Percentiles rank a stretch among this genome's conserved stretches.
These are phyloP conservation scores for Tachyglossus aculeatus DNA, from an alignment of 2,797 vertebrate genomes.

Conservation along the genomic window DNA sequence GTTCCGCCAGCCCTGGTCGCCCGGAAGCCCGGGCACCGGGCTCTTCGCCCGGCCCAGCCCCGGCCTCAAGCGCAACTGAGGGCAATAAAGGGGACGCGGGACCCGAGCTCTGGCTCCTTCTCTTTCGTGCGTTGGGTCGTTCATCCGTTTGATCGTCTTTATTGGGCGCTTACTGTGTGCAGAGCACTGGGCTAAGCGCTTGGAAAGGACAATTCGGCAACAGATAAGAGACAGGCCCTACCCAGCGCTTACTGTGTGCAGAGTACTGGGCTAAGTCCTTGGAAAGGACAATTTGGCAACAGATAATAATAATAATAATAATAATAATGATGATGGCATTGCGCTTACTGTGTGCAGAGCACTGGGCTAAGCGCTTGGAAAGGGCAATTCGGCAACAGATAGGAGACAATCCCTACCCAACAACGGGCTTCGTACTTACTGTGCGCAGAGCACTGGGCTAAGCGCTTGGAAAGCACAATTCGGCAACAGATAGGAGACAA, in stretches of 20 bases:
- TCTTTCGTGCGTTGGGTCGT: conserved; percentile 24
- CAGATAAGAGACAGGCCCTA: too few species aligned
- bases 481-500: too few species aligned
- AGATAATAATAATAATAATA: conserved; percentile 15
- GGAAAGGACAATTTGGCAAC: neutral
- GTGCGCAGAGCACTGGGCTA: too few species aligned
- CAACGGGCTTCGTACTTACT: too few species aligned
- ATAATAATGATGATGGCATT: neutral
- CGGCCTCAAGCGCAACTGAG: conserved; percentile 55
- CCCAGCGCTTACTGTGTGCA: neutral
- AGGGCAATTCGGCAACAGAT: too few species aligned
- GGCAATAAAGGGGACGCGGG: conserved; percentile 32
- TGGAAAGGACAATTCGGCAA: too few species aligned
- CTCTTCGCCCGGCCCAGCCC: conserved; percentile 67
- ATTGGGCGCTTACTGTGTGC: too few species aligned
- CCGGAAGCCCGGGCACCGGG: conserved; percentile 84
- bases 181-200: too few species aligned
- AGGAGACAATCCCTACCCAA: too few species aligned
- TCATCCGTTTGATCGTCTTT: too few species aligned
- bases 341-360: neutral
- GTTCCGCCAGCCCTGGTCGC: conserved; percentile 84
- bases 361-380: neutral
- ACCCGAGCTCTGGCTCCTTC: conserved; percentile 6
- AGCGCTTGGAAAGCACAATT: too few species aligned
- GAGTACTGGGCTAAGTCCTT: neutral